These are phyloP conservation scores for Oithona nana DNA, from an alignment of 2,888 invertebrate species.

Conservation along the genomic window DNA sequence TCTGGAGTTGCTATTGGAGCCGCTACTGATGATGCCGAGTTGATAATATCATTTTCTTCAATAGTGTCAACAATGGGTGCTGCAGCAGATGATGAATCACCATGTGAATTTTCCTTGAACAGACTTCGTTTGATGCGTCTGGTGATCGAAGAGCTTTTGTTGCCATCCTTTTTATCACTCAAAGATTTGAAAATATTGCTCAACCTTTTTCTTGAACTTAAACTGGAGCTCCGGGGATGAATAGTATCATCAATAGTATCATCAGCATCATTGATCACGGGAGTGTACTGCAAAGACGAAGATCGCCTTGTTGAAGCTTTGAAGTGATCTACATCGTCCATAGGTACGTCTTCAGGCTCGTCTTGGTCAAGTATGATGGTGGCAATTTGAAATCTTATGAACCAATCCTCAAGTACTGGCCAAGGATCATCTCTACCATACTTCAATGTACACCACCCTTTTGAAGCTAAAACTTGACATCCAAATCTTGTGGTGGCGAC, in stretches of 20 bases:
- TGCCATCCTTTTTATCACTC: not conserved
- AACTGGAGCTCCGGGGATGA: not conserved
- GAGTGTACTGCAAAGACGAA: not conserved
- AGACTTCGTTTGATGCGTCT: not conserved
- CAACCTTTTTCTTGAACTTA: not conserved
- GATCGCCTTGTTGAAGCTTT: not conserved
- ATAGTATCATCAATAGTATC: not conserved
- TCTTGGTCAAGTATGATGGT: not conserved
- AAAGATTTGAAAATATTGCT: not conserved
- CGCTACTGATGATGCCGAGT: not conserved
- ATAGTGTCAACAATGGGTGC: not conserved
- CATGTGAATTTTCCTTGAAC: not conserved
- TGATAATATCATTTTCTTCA: not conserved
- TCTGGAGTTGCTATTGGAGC: not conserved
- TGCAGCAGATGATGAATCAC: not conserved
- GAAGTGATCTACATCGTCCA: not conserved
- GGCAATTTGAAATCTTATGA: not conserved
- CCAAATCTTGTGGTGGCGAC: conserved; percentile 65
- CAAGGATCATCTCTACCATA: conserved; percentile 17
- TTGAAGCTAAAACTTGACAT: conserved; percentile 49
- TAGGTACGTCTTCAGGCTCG: not conserved
- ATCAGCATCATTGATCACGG: not conserved
- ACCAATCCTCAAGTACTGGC: conserved; percentile 11
- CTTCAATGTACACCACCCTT: conserved; percentile 14
- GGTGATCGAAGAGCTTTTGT: not conserved